Evolutionary conservation across 2,888 invertebrate species (phyloP).

Genomic region (Proisotoma minuta): DNA sequence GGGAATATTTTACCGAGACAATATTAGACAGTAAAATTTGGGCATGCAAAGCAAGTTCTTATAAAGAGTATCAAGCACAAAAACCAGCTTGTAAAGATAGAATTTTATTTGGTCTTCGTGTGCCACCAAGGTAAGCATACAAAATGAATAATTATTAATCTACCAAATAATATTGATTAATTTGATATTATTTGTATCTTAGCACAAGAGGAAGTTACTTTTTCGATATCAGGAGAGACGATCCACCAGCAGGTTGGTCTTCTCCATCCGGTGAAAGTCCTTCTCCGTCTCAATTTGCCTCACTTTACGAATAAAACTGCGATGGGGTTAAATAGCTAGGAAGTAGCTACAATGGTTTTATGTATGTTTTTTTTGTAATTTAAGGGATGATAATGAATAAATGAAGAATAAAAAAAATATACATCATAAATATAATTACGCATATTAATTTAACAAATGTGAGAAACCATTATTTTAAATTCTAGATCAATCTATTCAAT

Average conservation of each 20-base stretch:
- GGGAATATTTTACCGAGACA: conserved; percentile 40
- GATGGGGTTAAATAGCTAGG: not conserved
- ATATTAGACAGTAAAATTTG: conserved; percentile 35
- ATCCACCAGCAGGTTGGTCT: conserved; percentile 16
- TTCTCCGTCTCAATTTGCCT: not conserved
- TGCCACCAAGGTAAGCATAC: conserved; percentile 34
- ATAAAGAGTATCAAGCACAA: conserved; percentile 27
- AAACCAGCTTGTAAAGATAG: conserved; percentile 33
- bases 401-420: no score
- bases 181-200: not conserved
- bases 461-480: no score
- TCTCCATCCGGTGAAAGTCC: not conserved
- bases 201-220: conserved; percentile 37
- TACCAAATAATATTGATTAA: not conserved
- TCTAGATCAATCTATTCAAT: no score
- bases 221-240: conserved; percentile 34
- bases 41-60: conserved; percentile 36
- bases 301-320: not conserved
- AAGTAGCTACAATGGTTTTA: not conserved
- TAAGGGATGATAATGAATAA: no score
- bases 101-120: conserved; percentile 35
- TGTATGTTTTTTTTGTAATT: not conserved
- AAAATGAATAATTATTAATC: not conserved
- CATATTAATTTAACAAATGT: no score
- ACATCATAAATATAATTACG: no score